Evolutionary conservation across 2,113 vertebrate genomes (phyloP), one percentile per base, ranked within the genome.

Genomic region (Gymnogyps californianus): DNA sequence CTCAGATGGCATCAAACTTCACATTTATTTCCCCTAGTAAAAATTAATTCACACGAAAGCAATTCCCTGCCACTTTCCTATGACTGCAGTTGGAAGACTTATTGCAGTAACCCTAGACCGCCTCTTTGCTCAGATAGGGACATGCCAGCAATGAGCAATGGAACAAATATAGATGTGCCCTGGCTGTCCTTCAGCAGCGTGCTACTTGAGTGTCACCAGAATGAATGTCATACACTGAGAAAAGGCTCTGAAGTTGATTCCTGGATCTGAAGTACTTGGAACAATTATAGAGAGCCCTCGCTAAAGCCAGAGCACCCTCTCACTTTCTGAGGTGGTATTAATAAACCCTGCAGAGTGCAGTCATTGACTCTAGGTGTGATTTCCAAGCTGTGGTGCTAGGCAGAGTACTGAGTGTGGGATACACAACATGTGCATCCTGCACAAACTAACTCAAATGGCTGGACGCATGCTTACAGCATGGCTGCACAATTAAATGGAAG

Each of bases 101-200:
- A 86, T 20, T 81, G 87, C 69, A 0, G 97, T 97, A 98, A 98
- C 94, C 76, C 24, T 97, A 98, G 96, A 96, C 94, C 5, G 80
- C 80, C 83, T 72, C 40, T 40, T 76, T 95, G 95, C 96, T 86
- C 86, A 94, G 97, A 97, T 74, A 97, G 97, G 96, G 80, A 95
- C 94, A 84, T 94, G 97, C 75, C 78, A 96, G 94, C 95, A 79
- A 22, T 97, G 96, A 97, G 97, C 84, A 91, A 95, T 97, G 94
- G 57, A 97, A 98, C 98, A 98, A 98, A 99, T 99, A 99, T 99
- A 99, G 98, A 97, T n/a, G 61, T 84, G 86, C 69, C 72, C 72
- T 2, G 1, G 97, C 96, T 90, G 95, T 64, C 96, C 93, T 96
- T 96, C 64, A 83, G 58, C 88, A 92, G 84, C 31, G 38, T 42